Conservation (phyloP, 2,797 vertebrate species). For the Ataeniobius toweri region DNA sequence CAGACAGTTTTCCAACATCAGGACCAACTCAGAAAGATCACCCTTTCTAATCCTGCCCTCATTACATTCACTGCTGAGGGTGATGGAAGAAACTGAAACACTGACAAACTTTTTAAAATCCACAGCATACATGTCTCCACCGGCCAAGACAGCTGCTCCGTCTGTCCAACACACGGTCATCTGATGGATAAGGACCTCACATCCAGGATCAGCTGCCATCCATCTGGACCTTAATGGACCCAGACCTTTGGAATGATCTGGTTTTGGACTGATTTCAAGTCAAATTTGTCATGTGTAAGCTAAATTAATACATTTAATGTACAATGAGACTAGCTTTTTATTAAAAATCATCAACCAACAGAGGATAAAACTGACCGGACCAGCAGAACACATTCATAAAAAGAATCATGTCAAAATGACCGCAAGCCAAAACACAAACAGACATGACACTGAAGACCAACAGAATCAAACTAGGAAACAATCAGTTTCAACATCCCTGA, state of each 20-base stretch:
- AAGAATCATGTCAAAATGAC: too few species aligned
- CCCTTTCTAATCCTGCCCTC: constrained; percentile 33
- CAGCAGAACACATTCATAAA: too few species aligned
- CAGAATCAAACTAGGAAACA: too few species aligned
- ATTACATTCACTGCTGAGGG: constrained; percentile 21
- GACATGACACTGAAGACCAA: too few species aligned
- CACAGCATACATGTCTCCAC: constrained; percentile 12
- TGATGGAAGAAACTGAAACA: too few species aligned
- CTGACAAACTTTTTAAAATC: neutral
- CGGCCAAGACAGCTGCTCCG: constrained; percentile 37
- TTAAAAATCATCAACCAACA: neutral
- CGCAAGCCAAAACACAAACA: too few species aligned
- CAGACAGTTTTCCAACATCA: constrained; percentile 35
- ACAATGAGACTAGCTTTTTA: too few species aligned
- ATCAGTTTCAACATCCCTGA: too few species aligned
- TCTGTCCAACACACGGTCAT: constrained; percentile 28
- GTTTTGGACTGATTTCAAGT: neutral
- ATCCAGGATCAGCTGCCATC: constrained; percentile 36
- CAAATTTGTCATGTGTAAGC: neutral
- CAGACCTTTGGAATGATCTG: constrained; percentile 13
- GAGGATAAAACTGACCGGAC: neutral
- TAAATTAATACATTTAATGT: neutral
- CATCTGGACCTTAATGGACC: constrained; percentile 51
- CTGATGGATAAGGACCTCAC: constrained; percentile 48
- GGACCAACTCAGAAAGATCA: constrained; percentile 17